Percentiles rank a stretch among this genome's conserved stretches.
These are phyloP conservation scores for Zaprionus inermis DNA, from an alignment of 1,140 invertebrate species.

Conservation along the genomic window DNA sequence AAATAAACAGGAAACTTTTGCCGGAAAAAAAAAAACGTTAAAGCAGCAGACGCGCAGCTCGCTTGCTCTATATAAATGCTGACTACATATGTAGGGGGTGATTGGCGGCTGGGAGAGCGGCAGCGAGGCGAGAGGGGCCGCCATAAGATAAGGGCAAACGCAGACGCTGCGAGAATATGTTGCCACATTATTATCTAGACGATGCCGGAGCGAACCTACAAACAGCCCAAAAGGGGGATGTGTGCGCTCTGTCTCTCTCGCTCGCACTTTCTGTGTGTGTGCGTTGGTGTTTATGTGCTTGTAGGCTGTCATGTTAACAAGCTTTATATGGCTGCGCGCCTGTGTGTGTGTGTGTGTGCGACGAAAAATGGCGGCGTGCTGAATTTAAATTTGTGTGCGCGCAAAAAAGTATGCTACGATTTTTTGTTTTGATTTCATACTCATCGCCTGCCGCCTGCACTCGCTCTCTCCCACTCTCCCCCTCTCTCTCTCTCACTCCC, in stretches of 20 bases:
- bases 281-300: constrained; percentile 71
- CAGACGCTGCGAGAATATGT: constrained; percentile 78
- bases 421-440: constrained; percentile 55
- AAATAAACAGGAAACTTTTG: constrained; percentile 43
- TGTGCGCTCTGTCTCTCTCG: constrained; percentile 1
- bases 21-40: constrained; percentile 61
- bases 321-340: constrained; percentile 48
- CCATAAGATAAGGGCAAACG: constrained; percentile 64
- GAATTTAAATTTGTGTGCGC: constrained; percentile 57
- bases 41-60: constrained; percentile 41
- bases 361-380: constrained; percentile 38
- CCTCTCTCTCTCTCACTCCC: too few relatives aligned
- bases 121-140: background rate
- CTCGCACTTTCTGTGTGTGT: constrained; percentile 38
- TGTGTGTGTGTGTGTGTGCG: constrained; percentile 17
- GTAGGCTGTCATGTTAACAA: constrained; percentile 83
- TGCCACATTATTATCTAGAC: constrained; percentile 81
- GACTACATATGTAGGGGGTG: constrained; percentile 28
- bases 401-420: constrained; percentile 56
- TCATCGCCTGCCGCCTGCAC: constrained; percentile 33
- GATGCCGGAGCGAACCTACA: constrained; percentile 31
- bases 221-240: constrained; percentile 27
- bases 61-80: constrained; percentile 40
- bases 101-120: background rate
- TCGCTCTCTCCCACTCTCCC: background rate